These are phyloP conservation scores for Tholera decimalis DNA, from an alignment of 2,888 invertebrate genomes.

Conservation along the genomic window DNA sequence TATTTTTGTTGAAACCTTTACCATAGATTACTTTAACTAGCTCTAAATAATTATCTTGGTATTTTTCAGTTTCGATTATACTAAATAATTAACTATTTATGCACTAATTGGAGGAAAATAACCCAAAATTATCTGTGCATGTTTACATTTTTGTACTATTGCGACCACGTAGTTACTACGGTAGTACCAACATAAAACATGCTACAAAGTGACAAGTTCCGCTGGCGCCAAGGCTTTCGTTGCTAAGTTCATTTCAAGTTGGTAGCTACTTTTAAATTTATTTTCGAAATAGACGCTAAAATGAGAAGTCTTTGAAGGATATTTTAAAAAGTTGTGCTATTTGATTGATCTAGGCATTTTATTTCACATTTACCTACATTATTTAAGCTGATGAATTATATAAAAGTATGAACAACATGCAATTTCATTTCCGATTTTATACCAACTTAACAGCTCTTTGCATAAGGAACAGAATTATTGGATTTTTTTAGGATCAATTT, in stretches of 20 bases:
- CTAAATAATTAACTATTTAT: slow-evolving; percentile 51
- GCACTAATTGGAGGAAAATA: slow-evolving; percentile 68
- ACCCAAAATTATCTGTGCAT: slow-evolving; percentile 81
- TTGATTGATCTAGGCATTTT: rapidly evolving
- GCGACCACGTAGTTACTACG: slow-evolving; percentile 90
- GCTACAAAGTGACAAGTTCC: slow-evolving; percentile 78
- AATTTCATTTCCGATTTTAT: slow-evolving; percentile 23
- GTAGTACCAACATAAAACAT: slow-evolving; percentile 78
- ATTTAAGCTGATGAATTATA: rapidly evolving
- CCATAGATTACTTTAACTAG: slow-evolving; percentile 45
- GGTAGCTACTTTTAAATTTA: background rate
- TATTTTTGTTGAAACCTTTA: slow-evolving; percentile 70
- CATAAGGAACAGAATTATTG: no score
- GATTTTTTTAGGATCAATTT: no score
- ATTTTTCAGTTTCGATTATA: slow-evolving; percentile 45
- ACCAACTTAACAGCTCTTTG: slow-evolving; percentile 35
- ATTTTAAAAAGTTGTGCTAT: background rate
- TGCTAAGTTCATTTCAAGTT: slow-evolving; percentile 73
- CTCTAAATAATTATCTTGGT: slow-evolving; percentile 45
- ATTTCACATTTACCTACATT: no score
- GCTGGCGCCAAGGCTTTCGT: slow-evolving; percentile 85
- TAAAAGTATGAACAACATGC: background rate
- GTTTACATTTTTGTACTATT: slow-evolving; percentile 89
- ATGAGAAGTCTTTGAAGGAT: background rate
- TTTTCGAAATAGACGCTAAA: background rate